Conservation (phyloP, 2,113 vertebrate genomes). For the Lipotes vexillifer region DNA sequence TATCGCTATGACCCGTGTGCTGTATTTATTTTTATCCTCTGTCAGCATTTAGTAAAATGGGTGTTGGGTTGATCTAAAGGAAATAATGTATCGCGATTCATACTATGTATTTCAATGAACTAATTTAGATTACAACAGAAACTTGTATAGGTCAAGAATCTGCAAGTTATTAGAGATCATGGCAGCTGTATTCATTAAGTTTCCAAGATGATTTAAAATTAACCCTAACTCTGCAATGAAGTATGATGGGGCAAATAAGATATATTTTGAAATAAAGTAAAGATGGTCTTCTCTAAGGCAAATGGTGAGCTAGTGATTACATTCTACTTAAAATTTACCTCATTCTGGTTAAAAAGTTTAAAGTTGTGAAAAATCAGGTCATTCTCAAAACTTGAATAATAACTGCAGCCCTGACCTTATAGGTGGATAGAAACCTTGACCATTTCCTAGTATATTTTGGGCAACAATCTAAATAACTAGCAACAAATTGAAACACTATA, state of each 20-base stretch:
- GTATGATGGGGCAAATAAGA: background rate
- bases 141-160: background rate
- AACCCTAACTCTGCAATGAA: background rate
- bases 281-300: background rate
- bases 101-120: background rate
- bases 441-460: background rate
- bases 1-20: background rate
- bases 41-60: background rate
- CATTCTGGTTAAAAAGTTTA: background rate
- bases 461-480: background rate
- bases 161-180: background rate
- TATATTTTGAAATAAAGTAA: background rate
- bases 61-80: background rate
- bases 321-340: background rate
- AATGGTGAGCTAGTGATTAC: background rate
- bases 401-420: background rate
- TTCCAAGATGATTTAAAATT: conserved; percentile 19
- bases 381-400: background rate
- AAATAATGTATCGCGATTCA: background rate
- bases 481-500: conserved; percentile 57
- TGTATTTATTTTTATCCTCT: background rate
- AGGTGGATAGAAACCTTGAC: background rate
- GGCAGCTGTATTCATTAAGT: background rate
- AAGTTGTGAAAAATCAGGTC: background rate
- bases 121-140: background rate